Evolutionary conservation across 2,888 invertebrate genomes (phyloP).

Genomic region (Cyaniris semiargus): DNA sequence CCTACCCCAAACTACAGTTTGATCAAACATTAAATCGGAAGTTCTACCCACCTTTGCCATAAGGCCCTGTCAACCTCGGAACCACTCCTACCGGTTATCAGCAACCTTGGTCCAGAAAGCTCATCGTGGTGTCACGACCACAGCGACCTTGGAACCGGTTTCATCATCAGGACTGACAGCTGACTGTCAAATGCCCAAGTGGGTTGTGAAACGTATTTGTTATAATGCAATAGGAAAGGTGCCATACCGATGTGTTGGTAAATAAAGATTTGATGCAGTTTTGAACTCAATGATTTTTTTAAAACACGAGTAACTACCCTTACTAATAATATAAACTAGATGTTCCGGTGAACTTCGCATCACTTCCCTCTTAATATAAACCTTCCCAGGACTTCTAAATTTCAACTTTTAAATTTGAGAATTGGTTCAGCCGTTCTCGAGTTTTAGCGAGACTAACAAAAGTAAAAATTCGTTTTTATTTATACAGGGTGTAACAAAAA

Average conservation of each 20-base stretch:
- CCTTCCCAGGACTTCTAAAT: too few species aligned
- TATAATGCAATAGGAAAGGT: not conserved
- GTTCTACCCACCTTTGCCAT: not conserved
- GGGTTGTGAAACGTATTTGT: slow-evolving; percentile 8
- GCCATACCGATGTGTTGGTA: not conserved
- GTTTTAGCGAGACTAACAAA: too few species aligned
- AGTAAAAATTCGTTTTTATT: too few species aligned
- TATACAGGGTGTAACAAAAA: too few species aligned
- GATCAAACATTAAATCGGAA: not conserved
- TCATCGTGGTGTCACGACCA: slow-evolving; percentile 42
- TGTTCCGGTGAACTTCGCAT: too few species aligned
- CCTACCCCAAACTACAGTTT: too few species aligned
- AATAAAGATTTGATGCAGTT: not conserved
- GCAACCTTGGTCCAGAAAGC: slow-evolving; percentile 15
- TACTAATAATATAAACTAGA: too few species aligned
- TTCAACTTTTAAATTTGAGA: too few species aligned
- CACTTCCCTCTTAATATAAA: too few species aligned
- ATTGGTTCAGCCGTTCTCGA: too few species aligned
- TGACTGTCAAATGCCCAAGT: not conserved
- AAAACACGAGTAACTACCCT: too few species aligned
- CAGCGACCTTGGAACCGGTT: slow-evolving; percentile 56
- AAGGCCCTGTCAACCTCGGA: not conserved
- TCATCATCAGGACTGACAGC: slow-evolving; percentile 33
- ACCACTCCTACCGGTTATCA: slow-evolving; percentile 12
- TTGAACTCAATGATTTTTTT: too few species aligned